Conservation (phyloP, 1,140 invertebrate genomes). For the Drosophila orosa region DNA sequence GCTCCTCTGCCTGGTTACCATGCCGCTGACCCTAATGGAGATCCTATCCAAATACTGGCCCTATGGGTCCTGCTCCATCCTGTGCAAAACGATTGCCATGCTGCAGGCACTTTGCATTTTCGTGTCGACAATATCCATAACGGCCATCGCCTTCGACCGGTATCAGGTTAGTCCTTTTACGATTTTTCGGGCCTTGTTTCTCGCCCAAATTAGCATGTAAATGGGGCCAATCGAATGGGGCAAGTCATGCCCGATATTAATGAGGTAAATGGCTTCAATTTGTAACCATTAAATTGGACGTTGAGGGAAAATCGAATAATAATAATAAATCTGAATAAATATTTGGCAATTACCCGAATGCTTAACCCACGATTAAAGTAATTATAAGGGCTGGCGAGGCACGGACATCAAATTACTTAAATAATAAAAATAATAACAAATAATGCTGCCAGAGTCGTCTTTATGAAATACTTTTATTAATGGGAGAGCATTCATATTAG, state of each 20-base stretch:
- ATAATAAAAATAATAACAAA: not conserved
- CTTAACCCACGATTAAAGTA: conserved; percentile 20
- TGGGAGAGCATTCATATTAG: too few relatives aligned
- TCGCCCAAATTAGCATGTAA: conserved; percentile 24
- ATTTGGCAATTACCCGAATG: conserved; percentile 38
- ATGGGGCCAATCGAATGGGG: conserved; percentile 21
- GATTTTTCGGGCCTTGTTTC: not conserved
- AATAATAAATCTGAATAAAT: conserved; percentile 47
- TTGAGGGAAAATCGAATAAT: conserved; percentile 41
- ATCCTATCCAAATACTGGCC: conserved; percentile 91
- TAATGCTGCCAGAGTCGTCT: not conserved
- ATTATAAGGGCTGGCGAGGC: not conserved
- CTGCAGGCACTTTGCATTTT: conserved; percentile 94
- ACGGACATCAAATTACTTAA: not conserved
- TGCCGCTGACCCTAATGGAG: conserved; percentile 93
- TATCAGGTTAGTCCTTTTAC: conserved; percentile 86
- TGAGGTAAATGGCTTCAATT: conserved; percentile 36
- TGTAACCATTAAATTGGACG: conserved; percentile 29
- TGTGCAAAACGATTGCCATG: conserved; percentile 92
- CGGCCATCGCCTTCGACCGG: conserved; percentile 93
- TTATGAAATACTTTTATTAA: not conserved
- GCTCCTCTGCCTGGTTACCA: conserved; percentile 92
- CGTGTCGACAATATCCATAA: conserved; percentile 95
- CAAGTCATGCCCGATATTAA: conserved; percentile 40
- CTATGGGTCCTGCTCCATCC: conserved; percentile 87